A percentile compares a stretch with the other conserved stretches of the same genome.
Conservation (phyloP, 2,113 vertebrate species). For the Ovibos moschatus region DNA sequence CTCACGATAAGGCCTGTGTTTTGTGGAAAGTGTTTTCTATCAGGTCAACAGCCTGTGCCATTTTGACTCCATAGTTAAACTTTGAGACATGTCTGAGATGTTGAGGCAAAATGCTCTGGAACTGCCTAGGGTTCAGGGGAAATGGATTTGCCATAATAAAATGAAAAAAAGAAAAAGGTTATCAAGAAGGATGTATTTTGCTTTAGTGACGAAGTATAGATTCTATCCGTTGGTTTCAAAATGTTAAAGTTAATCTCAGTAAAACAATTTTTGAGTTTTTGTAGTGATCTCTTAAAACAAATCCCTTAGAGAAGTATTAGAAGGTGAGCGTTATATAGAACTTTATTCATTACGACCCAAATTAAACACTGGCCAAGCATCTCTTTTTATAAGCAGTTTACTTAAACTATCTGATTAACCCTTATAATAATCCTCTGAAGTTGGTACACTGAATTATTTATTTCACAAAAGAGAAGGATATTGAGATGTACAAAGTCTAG, state of each 20-base stretch:
- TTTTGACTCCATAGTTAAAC: not conserved
- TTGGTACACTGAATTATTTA: not conserved
- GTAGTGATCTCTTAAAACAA: not conserved
- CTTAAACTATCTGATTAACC: not conserved
- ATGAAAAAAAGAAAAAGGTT: not conserved
- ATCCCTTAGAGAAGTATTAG: not conserved
- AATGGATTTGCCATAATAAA: slow-evolving; percentile 19
- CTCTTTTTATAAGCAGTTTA: not conserved
- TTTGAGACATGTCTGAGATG: not conserved
- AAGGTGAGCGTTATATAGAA: not conserved
- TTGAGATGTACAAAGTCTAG: not conserved
- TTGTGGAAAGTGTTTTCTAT: not conserved
- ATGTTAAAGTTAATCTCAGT: not conserved
- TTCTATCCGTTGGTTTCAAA: slow-evolving; percentile 6
- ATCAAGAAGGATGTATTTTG: not conserved
- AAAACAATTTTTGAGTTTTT: not conserved
- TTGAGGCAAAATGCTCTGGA: not conserved
- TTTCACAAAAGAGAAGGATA: not conserved
- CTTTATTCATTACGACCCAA: not conserved
- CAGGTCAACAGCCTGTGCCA: not conserved
- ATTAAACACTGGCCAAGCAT: not conserved
- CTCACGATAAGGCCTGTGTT: not conserved
- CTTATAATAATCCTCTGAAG: not conserved
- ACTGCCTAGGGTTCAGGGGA: not conserved
- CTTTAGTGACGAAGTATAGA: not conserved